phyloP scores from a whole-genome alignment of 2,113 vertebrate genomes.

The Isichthys henryi region DNA sequence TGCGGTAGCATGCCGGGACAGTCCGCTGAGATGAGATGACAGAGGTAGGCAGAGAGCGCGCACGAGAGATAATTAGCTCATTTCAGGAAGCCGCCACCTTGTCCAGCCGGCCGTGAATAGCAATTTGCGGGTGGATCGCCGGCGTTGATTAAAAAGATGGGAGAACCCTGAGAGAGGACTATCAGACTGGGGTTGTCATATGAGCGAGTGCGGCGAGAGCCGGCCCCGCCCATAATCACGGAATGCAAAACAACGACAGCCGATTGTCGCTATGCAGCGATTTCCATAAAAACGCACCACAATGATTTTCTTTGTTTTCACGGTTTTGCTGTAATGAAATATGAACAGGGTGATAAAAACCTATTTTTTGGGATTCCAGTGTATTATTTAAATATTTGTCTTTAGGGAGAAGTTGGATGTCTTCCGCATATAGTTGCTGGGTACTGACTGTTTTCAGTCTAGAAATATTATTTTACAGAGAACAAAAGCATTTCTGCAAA shows the following conservation, averaged over 20 bases:
- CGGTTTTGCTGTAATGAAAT: neutral
- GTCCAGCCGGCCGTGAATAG: neutral
- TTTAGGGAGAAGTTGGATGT: neutral
- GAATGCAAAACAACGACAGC: neutral
- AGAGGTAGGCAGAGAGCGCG: neutral
- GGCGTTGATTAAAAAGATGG: neutral
- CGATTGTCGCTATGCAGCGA: neutral
- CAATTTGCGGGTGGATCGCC: neutral
- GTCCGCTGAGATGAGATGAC: neutral
- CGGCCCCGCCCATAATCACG: neutral
- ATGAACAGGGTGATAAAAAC: neutral
- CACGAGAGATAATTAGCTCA: slow-evolving; percentile 16
- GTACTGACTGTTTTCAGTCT: neutral
- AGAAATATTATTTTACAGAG: neutral
- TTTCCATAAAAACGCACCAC: neutral
- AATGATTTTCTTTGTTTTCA: neutral
- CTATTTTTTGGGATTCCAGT: neutral
- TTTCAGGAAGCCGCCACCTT: neutral
- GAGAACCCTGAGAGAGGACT: neutral
- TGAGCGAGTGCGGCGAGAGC: neutral
- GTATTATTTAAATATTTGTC: neutral
- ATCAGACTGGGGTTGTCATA: neutral
- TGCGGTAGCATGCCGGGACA: neutral
- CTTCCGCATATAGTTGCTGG: neutral
- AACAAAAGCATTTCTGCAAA: neutral